Evolutionary conservation across 2,888 invertebrate species (phyloP).

Genomic region (Dryobotodes eremita): DNA sequence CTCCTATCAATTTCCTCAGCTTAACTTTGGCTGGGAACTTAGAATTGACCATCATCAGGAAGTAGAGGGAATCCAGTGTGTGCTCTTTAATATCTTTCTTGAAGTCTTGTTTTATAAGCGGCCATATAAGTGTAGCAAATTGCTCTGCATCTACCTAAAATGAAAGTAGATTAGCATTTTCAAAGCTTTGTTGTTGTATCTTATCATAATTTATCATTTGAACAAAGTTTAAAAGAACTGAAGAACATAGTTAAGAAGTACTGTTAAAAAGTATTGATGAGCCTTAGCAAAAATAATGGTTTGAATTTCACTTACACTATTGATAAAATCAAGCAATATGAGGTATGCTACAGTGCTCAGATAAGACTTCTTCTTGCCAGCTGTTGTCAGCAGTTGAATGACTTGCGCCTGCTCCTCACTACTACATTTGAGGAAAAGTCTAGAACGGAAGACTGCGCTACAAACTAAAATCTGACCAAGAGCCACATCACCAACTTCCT

Average conservation of each 20-base stretch:
- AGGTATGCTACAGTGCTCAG: slow-evolving; percentile 91
- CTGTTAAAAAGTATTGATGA: neutral
- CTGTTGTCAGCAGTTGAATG: slow-evolving; percentile 83
- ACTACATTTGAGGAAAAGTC: slow-evolving; percentile 88
- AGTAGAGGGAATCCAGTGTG: slow-evolving; percentile 92
- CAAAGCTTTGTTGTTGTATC: neutral
- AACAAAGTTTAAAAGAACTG: too few species aligned
- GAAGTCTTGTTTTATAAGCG: slow-evolving; percentile 91
- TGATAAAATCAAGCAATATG: slow-evolving; percentile 91
- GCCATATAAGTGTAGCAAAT: slow-evolving; percentile 91
- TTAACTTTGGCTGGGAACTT: slow-evolving; percentile 88
- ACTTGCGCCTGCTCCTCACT: slow-evolving; percentile 86
- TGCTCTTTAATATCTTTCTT: slow-evolving; percentile 92
- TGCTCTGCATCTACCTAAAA: slow-evolving; percentile 89
- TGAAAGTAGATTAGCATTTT: slow-evolving; percentile 1
- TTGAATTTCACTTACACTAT: slow-evolving; percentile 85
- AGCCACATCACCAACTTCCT: slow-evolving; percentile 94
- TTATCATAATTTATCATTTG: neutral
- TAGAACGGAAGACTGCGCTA: slow-evolving; percentile 93
- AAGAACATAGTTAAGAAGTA: too few species aligned
- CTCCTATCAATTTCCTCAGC: slow-evolving; percentile 90
- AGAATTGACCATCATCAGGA: slow-evolving; percentile 87
- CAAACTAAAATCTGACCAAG: slow-evolving; percentile 93
- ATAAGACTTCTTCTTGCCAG: slow-evolving; percentile 92
- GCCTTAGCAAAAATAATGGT: neutral